These are phyloP conservation scores for Venturia canescens DNA, from an alignment of 1,140 invertebrate genomes.

Conservation along the genomic window DNA sequence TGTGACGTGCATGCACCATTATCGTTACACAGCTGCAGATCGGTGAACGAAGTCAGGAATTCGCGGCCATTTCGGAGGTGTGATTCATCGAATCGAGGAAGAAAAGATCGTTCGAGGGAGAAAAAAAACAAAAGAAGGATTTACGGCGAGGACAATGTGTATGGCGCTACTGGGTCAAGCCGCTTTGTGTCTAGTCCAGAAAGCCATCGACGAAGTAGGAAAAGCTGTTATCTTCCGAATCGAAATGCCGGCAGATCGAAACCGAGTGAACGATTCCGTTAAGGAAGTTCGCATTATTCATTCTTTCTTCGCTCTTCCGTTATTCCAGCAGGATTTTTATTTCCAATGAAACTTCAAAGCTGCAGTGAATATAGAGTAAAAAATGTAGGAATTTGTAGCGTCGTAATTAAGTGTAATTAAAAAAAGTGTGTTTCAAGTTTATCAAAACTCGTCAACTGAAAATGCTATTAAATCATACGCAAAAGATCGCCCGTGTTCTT, in stretches of 20 bases:
- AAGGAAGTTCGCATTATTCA: not conserved
- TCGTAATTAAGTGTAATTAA: constrained; percentile 12
- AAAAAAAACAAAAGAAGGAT: not conserved
- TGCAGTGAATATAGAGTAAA: not conserved
- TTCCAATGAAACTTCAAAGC: not conserved
- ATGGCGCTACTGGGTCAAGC: not conserved
- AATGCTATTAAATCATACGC: not conserved
- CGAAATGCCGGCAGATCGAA: not conserved
- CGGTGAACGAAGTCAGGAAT: constrained; percentile 43
- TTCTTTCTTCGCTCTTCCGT: not conserved
- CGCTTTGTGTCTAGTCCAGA: constrained; percentile 24
- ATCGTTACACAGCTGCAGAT: constrained; percentile 50
- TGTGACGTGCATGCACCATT: too few relatives aligned
- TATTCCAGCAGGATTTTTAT: not conserved
- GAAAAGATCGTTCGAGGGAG: constrained; percentile 9
- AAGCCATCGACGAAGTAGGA: constrained; percentile 15
- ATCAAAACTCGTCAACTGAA: not conserved
- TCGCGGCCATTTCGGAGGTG: constrained; percentile 53
- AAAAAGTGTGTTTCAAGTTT: not conserved
- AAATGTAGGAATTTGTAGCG: not conserved
- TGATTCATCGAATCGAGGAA: constrained; percentile 55
- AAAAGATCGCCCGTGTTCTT: not conserved
- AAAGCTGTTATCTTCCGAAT: constrained; percentile 33
- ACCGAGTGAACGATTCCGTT: constrained; percentile 10
- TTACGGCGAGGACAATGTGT: constrained; percentile 8